Base-by-base conservation (phyloP, 2,888 invertebrate species). In the Amblyjoppa fuscipennis region DNA sequence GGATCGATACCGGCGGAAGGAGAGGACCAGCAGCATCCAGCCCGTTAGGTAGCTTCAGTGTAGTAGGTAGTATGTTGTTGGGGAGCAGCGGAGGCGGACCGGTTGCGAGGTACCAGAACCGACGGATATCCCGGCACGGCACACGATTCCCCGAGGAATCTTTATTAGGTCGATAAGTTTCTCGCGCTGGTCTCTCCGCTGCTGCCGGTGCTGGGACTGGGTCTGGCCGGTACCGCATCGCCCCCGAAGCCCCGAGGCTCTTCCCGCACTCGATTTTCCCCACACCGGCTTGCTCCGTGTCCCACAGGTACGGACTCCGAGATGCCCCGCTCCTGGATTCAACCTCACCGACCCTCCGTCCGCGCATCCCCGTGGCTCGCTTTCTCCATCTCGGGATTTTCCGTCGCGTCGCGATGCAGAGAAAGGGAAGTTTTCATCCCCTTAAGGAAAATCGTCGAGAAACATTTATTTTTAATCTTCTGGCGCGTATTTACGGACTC, bases 111-210 rank as follows among this genome's bases (percentile, higher is more conserved):
- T 59, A 74, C 59, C 45, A 49, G 74, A 25, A 51, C 66, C 74
- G 45, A 79, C 41, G 70, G 81, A 81, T 81, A 78, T 83, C 61
- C 51, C 64, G 64, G 66, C 53, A 66, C 61, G 71, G 69, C 79
- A 69, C 75, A 38, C 74, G 73, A 77, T 84, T 87, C 87, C 77
- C 87, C 38, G n/a, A 78, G 83, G 85, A 81, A 85, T 80, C 88
- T 87, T 87, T 87, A 87, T 88, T 87, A 83, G 87, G 78, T 81
- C 83, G 73, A 87, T 87, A 87, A 86, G 86, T 87, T 87, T 85
- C 69, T 73, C 70, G 68, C 75, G 51, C 73, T 49, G 38, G 56
- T 66, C 53, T 68, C 79, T 31, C 66, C 38, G 71, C 79, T 51
- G 53, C 69, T 53, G 53, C 25, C 28, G 49, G 31, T 69, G 11